These are phyloP conservation scores for Kryptolebias marmoratus DNA, from an alignment of 2,113 vertebrate genomes.

Conservation along the genomic window DNA sequence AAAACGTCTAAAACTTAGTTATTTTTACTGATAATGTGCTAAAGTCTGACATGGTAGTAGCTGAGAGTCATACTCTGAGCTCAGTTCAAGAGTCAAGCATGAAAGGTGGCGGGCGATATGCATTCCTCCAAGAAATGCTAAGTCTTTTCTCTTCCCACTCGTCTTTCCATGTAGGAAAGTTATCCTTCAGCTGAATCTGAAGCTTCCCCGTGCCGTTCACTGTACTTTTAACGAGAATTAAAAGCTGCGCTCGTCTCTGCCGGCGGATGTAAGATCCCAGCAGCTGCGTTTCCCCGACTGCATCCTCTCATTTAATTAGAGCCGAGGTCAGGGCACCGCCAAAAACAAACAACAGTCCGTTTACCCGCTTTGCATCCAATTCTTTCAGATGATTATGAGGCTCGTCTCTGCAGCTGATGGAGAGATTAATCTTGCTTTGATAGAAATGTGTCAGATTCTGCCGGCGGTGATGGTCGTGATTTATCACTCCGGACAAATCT, in stretches of 20 bases:
- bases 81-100: no score
- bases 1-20: no score
- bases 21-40: no score
- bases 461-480: constrained; percentile 88
- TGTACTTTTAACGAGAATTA: constrained; percentile 3
- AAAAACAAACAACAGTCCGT: constrained; percentile 83
- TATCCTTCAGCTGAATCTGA: not conserved
- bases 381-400: constrained; percentile 87
- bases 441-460: constrained; percentile 86
- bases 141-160: not conserved
- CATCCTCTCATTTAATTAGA: constrained; percentile 33
- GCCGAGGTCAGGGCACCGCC: constrained; percentile 45
- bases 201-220: not conserved
- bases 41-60: no score
- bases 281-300: constrained; percentile 22
- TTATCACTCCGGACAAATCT: constrained; percentile 92
- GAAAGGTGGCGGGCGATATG: no score
- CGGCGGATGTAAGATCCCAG: not conserved
- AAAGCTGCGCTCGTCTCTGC: not conserved
- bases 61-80: no score
- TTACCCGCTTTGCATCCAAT: constrained; percentile 86
- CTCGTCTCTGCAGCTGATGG: constrained; percentile 81
- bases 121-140: no score
- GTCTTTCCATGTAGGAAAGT: not conserved
- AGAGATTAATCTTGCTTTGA: constrained; percentile 96